Conservation (phyloP, 2,888 invertebrate genomes). For the Drosophila nigricruria region DNA sequence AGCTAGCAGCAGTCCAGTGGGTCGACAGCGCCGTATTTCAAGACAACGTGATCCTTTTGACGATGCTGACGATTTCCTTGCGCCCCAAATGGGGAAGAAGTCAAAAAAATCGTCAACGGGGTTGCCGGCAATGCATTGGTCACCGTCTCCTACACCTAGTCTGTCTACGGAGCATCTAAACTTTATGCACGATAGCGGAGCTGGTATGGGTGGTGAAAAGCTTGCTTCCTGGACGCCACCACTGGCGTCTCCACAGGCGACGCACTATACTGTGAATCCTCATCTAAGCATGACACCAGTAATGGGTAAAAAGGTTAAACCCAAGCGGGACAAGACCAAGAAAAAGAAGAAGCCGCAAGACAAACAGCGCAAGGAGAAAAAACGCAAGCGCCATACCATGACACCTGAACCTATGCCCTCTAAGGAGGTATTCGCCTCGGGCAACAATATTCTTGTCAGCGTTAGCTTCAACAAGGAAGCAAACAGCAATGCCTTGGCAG, state of each 20-base stretch:
- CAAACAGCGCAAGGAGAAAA: conserved; percentile 81
- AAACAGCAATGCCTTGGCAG: conserved; percentile 29
- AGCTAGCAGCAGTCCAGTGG: conserved; percentile 70
- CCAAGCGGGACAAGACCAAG: conserved; percentile 82
- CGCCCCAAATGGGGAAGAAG: conserved; percentile 76
- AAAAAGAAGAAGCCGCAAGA: conserved; percentile 84
- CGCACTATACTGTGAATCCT: conserved; percentile 49
- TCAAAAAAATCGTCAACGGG: conserved; percentile 65
- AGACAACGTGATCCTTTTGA: conserved; percentile 79
- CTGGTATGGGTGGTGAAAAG: conserved; percentile 54
- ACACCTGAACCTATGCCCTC: conserved; percentile 88
- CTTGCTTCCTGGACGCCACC: conserved; percentile 89
- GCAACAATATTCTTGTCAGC: conserved; percentile 96
- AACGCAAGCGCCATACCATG: conserved; percentile 83
- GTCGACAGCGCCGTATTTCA: conserved; percentile 72
- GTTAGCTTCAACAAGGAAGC: conserved; percentile 93
- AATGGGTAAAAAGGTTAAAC: conserved; percentile 83
- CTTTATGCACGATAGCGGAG: conserved; percentile 58
- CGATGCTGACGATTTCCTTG: conserved; percentile 69
- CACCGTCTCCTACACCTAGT: conserved; percentile 87
- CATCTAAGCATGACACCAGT: conserved; percentile 68
- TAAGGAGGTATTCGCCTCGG: conserved; percentile 96
- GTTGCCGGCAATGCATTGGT: conserved; percentile 57
- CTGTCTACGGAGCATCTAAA: conserved; percentile 78
- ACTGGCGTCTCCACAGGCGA: conserved; percentile 79